Percentiles rank a stretch among this genome's conserved stretches.
These are phyloP conservation scores for Drosophila birchii DNA, from an alignment of 2,888 invertebrate species.

Conservation along the genomic window DNA sequence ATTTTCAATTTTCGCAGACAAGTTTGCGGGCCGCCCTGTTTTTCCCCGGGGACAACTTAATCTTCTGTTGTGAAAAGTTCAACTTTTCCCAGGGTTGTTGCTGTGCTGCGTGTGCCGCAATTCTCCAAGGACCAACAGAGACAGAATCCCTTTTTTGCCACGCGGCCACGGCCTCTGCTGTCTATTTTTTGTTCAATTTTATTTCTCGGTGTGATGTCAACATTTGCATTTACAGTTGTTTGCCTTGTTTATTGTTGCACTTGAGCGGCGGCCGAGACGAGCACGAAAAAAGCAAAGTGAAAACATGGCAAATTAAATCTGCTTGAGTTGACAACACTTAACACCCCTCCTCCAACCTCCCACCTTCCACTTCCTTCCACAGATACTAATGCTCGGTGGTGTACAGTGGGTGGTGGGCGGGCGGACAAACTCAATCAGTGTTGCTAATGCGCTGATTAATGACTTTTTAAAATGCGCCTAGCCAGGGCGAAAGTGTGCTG, in stretches of 20 bases:
- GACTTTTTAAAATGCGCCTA: constrained; percentile 69
- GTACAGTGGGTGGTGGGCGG: constrained; percentile 9
- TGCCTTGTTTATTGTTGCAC: constrained; percentile 73
- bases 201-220: constrained; percentile 71
- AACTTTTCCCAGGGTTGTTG: constrained; percentile 68
- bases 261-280: constrained; percentile 46
- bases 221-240: constrained; percentile 79
- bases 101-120: constrained; percentile 71
- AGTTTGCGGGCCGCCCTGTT: constrained; percentile 54
- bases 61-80: constrained; percentile 78
- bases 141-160: constrained; percentile 65
- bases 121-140: constrained; percentile 77
- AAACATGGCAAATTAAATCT: constrained; percentile 83
- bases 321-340: constrained; percentile 83
- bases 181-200: constrained; percentile 15
- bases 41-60: constrained; percentile 79
- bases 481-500: constrained; percentile 19
- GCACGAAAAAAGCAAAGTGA: constrained; percentile 42
- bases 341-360: constrained; percentile 40
- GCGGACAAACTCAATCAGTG: constrained; percentile 68
- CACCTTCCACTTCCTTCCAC: background rate
- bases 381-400: background rate
- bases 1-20: constrained; percentile 82
- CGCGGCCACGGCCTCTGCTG: constrained; percentile 61
- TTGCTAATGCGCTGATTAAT: constrained; percentile 80